phyloP scores from a whole-genome alignment of 92 coral and sea anemone genomes.

The Phenganax marumi region DNA sequence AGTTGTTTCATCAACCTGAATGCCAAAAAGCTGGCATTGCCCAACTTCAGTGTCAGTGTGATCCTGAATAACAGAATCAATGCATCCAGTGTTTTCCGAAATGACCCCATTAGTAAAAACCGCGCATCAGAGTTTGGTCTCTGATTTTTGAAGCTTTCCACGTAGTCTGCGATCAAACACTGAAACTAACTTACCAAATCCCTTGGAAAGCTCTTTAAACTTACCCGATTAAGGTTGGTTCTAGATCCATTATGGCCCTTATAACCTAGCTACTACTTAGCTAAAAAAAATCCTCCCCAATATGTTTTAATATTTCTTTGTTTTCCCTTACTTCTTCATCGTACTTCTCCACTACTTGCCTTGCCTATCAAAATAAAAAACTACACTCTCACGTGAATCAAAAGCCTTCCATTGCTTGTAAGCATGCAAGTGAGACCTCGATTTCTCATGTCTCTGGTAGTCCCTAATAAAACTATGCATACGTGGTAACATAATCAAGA shows the following conservation, averaged over 20 bases:
- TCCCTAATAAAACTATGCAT: no score
- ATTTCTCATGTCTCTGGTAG: no score
- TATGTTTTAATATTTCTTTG: background rate
- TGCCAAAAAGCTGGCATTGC: background rate
- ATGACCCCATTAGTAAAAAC: background rate
- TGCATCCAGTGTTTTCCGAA: background rate
- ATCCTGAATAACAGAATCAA: conserved; percentile 4
- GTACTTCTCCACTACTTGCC: background rate
- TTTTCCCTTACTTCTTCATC: background rate
- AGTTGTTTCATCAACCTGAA: background rate
- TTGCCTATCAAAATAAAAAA: background rate
- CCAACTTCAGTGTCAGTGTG: background rate
- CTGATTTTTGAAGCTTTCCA: background rate
- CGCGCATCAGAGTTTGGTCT: background rate
- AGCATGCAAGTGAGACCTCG: no score
- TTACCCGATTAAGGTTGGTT: background rate
- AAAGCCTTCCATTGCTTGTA: no score
- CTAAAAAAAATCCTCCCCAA: background rate
- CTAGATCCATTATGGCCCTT: background rate
- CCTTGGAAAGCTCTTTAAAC: background rate
- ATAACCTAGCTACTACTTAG: background rate
- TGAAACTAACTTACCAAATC: background rate
- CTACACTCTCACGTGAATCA: background rate
- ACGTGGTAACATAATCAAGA: no score
- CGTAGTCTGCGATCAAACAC: background rate